Base-by-base conservation (phyloP, 1,140 invertebrate species). In the Medauroidea extradentata region DNA sequence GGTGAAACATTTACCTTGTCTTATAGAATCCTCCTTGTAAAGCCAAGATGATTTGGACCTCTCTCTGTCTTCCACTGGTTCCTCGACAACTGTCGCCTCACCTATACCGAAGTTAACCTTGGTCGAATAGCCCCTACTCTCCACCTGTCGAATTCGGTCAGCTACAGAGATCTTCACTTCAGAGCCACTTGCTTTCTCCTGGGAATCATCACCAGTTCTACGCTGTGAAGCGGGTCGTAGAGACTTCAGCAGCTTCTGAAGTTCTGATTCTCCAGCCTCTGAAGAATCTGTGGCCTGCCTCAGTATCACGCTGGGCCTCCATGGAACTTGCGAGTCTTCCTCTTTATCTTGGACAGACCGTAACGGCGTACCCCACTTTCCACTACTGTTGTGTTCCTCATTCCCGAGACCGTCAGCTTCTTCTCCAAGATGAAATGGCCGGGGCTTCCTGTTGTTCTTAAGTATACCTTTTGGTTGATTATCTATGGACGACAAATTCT, bases 401-500 rank as follows among this genome's bases (percentile, higher is more conserved):
- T 34, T 34, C 11, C 51, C 65, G 42, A 53, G 61, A 68, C 77
- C 72, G 63, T 71, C 75, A 61, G 78, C 78, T 66, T 82, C 80
- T 65, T 85, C 83, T 41, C 84, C 84, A 59, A 87, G 73, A 67
- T 84, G 79, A 73, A 85, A 86, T 52, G 85, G 83, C 67, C 81
- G 84, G 63, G 84, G 84, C 69, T 86, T 86, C 9, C 83, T 83
- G 73, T 85, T 86, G 65, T 86, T 87, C 73, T 87, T 87, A 51
- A 87, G 71, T 73, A 87, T 87, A 62, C 85, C 82, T 63, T 73
- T 27, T 71, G 73, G 25, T n/a, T 51, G 25, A 11, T 11, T 34
- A 11, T 34, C 29, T 4, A 11, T 11, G 4, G 29, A 34, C 29
- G 11, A 7, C 29, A 34, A 34, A 34, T 34, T 34, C 4, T 34